Conservation (phyloP, 2,113 vertebrate species). For the Takifugu flavidus region DNA sequence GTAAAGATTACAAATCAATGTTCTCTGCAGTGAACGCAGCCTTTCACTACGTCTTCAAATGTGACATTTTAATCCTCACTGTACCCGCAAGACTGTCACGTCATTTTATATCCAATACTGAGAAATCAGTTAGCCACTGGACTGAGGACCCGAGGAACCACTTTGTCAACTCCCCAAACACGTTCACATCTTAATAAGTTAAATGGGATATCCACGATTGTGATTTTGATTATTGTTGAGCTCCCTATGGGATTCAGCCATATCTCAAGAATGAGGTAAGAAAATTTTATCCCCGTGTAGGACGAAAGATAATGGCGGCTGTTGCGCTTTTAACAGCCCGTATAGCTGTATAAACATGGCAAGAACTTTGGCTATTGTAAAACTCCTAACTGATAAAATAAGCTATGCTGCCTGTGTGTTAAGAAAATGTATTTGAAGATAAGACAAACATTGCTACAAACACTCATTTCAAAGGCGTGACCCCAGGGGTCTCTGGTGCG, state of each 20-base stretch:
- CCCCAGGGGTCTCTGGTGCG: conserved; percentile 43
- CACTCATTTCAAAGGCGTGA: conserved; percentile 24
- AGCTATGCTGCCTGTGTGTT: conserved; percentile 27
- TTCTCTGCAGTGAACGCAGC: conserved; percentile 26
- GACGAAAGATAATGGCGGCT: conserved; percentile 35
- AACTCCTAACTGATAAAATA: conserved; percentile 30
- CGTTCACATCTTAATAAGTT: conserved; percentile 51
- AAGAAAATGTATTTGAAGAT: conserved; percentile 39
- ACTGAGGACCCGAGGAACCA: conserved; percentile 38
- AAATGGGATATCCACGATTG: conserved; percentile 37
- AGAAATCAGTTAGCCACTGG: conserved; percentile 16
- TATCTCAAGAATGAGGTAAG: conserved; percentile 56
- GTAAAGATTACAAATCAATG: conserved; percentile 51
- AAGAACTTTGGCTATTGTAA: conserved; percentile 30
- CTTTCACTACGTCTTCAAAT: conserved; percentile 9
- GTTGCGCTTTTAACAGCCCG: conserved; percentile 18
- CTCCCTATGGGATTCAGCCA: conserved; percentile 40
- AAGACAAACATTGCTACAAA: conserved; percentile 36
- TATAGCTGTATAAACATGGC: conserved; percentile 36
- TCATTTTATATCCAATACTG: conserved; percentile 31
- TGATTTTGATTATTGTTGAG: conserved; percentile 52
- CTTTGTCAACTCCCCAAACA: conserved; percentile 25
- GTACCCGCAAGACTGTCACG: conserved; percentile 29
- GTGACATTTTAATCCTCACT: conserved; percentile 19
- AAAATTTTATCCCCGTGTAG: conserved; percentile 41